Evolutionary conservation across 1,140 invertebrate genomes (phyloP).

Genomic region (Cydia fagiglandana): DNA sequence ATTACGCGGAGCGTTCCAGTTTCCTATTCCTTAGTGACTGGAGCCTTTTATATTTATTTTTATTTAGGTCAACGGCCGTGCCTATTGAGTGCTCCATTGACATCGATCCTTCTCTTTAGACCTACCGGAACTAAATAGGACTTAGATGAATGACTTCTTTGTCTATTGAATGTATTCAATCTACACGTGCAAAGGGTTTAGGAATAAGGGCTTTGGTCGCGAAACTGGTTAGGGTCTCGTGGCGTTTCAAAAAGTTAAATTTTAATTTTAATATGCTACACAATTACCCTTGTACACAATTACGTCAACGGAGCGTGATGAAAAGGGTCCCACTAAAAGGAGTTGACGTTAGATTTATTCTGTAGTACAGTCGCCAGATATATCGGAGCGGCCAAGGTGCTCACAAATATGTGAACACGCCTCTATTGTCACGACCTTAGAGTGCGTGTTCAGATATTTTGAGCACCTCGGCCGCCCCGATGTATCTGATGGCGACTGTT

Average conservation of each 20-base stretch:
- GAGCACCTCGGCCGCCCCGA: no score
- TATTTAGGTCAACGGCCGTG: constrained; percentile 72
- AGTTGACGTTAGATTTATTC: constrained; percentile 10
- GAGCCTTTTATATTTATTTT: constrained; percentile 57
- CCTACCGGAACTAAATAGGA: constrained; percentile 44
- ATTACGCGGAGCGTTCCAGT: constrained; percentile 42
- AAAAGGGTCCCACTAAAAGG: background rate
- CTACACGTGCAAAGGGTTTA: constrained; percentile 37
- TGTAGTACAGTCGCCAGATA: no score
- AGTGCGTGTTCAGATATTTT: no score
- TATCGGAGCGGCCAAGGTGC: no score
- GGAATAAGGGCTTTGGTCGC: constrained; percentile 19
- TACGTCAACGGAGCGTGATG: constrained; percentile 15
- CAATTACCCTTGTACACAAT: background rate
- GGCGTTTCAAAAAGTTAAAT: background rate
- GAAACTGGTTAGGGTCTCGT: constrained; percentile 20
- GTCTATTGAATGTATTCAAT: constrained; percentile 25
- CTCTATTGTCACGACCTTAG: no score
- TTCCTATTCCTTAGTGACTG: constrained; percentile 58
- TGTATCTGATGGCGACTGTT: no score
- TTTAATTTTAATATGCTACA: constrained; percentile 20
- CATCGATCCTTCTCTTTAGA: constrained; percentile 65
- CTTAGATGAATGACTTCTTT: constrained; percentile 14
- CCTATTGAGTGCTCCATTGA: constrained; percentile 68
- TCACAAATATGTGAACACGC: no score